Evolutionary conservation across 2,888 invertebrate species (phyloP).

Genomic region (Synanthedon myopaeformis): DNA sequence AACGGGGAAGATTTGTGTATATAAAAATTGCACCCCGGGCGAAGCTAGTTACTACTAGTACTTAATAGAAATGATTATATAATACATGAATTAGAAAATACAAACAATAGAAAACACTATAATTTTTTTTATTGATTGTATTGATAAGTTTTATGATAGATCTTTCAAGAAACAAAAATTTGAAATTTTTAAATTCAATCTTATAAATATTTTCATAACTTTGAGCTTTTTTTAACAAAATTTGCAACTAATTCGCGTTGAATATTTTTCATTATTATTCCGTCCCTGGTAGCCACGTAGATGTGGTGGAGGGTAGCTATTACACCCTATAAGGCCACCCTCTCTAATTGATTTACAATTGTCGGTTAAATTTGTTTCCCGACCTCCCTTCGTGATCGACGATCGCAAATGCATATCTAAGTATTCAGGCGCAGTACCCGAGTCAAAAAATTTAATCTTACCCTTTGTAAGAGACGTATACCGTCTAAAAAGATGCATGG

Average conservation of each 20-base stretch:
- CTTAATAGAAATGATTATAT: no score
- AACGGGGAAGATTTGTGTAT: no score
- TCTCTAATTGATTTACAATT: conserved; percentile 71
- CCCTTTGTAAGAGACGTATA: no score
- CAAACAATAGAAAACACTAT: background rate
- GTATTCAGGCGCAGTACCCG: conserved; percentile 11
- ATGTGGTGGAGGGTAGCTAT: conserved; percentile 38
- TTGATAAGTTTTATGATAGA: background rate
- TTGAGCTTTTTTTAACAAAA: no score
- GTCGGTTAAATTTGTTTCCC: conserved; percentile 71
- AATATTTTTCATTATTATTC: conserved; percentile 17
- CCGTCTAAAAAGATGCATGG: no score
- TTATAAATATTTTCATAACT: background rate
- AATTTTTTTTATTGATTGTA: background rate
- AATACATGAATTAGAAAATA: background rate
- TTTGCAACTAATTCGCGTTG: conserved; percentile 1
- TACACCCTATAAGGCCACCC: conserved; percentile 62
- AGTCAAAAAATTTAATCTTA: background rate
- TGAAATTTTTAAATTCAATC: background rate
- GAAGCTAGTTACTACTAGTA: no score
- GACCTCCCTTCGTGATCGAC: conserved; percentile 55
- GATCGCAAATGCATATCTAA: conserved; percentile 41
- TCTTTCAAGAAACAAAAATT: background rate
- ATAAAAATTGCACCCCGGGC: no score
- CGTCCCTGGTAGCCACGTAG: conserved; percentile 38